Evolutionary conservation across 2,888 invertebrate species (phyloP), one percentile per base, ranked within the genome.

Genomic region (Cantharis rufa): DNA sequence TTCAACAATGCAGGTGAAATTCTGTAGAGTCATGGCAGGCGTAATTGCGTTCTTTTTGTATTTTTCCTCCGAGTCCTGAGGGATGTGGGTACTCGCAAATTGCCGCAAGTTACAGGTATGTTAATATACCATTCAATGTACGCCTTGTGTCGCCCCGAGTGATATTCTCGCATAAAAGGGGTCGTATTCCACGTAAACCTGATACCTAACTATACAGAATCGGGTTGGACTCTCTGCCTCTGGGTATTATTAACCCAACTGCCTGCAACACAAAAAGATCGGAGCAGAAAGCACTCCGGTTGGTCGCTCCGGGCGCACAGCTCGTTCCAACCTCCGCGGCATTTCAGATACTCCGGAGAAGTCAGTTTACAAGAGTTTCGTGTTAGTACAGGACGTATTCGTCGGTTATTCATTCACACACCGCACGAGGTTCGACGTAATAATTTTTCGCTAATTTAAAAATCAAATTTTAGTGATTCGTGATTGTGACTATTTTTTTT

Each of bases 181-280:
- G 84, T 85, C 84, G 84, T 82, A 84, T 85, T 85, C 84, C 84
- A 82, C 81, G 83, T 82, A 82, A 85, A 85, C 84, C 85, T 83
- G 85, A 85, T 85, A 85, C 82, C 70, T 77, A 78, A 81, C 80
- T 82, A 80, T 76, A 82, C 80, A 79, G 83, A 82, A 82, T 83
- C 84, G 83, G 82, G 82, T 82, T 82, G 84, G 85, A 84, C 84
- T 72, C 61, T 84, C 80, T 82, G 85, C 85, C 86, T 83, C 76
- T 78, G 81, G 83, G 85, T 79, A 85, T 84, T 85, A 86, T 86
- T 86, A 86, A 86, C 86, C 85, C 85, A 84, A 85, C 84, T 82
- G 84, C 84, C 84, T 82, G 83, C 82, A 84, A 85, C 85, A 84
- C 84, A 85, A 85, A 85, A 83, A 85, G 82, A 82, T 83, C 81